Evolutionary conservation across 1,140 invertebrate genomes (phyloP).

Genomic region (Brachionus rotundiformis): DNA sequence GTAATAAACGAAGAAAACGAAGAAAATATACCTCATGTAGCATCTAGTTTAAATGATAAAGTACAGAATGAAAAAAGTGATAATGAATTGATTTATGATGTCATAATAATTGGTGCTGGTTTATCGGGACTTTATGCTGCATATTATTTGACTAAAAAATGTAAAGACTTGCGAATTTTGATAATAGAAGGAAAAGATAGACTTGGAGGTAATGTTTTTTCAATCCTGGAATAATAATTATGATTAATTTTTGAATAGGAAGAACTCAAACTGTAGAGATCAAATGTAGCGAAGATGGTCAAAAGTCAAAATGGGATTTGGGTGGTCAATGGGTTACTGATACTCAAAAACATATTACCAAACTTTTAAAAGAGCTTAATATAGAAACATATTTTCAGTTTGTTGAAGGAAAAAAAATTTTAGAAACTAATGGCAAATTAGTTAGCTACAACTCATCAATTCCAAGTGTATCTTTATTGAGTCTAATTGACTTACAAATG

Average conservation of each 20-base stretch:
- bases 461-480: slow-evolving; percentile 60
- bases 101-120: slow-evolving; percentile 62
- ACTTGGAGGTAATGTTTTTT: slow-evolving; percentile 60
- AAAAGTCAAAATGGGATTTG: slow-evolving; percentile 58
- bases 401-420: slow-evolving; percentile 60
- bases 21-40: neutral
- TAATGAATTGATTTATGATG: slow-evolving; percentile 54
- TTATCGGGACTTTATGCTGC: slow-evolving; percentile 60
- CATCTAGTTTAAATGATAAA: neutral
- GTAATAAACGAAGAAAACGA: neutral
- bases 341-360: slow-evolving; percentile 59
- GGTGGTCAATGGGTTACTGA: slow-evolving; percentile 62
- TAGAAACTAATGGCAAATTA: slow-evolving; percentile 56
- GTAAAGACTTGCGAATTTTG: slow-evolving; percentile 55
- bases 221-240: no score
- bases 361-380: slow-evolving; percentile 58
- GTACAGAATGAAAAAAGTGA: no score
- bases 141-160: slow-evolving; percentile 56
- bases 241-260: neutral
- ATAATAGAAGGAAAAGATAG: slow-evolving; percentile 61
- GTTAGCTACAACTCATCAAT: slow-evolving; percentile 58
- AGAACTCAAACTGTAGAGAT: slow-evolving; percentile 57
- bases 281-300: slow-evolving; percentile 53
- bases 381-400: slow-evolving; percentile 60
- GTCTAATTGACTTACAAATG: slow-evolving; percentile 52